phyloP scores from a whole-genome alignment of 2,113 vertebrate genomes.

The Tupaia chinensis region DNA sequence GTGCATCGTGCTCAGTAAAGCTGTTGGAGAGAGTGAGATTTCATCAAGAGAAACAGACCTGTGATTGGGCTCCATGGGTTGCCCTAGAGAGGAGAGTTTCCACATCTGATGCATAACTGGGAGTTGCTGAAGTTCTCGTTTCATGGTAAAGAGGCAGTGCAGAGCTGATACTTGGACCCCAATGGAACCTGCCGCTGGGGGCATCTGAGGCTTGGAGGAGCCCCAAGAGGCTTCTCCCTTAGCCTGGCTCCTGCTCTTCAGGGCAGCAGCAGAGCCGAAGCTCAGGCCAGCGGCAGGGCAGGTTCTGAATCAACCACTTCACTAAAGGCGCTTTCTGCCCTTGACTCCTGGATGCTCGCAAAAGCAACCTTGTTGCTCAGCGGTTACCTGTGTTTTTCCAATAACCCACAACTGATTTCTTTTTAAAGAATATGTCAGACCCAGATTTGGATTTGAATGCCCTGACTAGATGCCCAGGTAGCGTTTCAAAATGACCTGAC shows the following conservation, averaged over 20 bases:
- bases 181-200: too few species aligned
- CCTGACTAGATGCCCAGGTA: not conserved
- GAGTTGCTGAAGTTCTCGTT: not conserved
- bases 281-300: not conserved
- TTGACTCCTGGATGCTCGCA: not conserved
- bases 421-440: not conserved
- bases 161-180: not conserved
- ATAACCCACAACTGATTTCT: accelerated
- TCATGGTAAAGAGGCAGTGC: accelerated
- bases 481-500: not conserved
- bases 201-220: not conserved
- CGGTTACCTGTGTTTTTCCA: not conserved
- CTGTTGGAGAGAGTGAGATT: not conserved
- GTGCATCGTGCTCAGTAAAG: not conserved
- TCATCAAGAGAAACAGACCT: not conserved
- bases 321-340: not conserved
- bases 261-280: not conserved
- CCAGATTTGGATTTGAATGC: not conserved
- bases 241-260: not conserved
- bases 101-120: not conserved
- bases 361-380: accelerated
- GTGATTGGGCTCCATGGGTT: not conserved
- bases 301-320: not conserved
- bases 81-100: not conserved
- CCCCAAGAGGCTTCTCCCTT: accelerated